Percentiles rank a stretch among this genome's conserved stretches.
These are phyloP conservation scores for Galemys pyrenaicus DNA, from an alignment of 2,113 vertebrate genomes.

Conservation along the genomic window DNA sequence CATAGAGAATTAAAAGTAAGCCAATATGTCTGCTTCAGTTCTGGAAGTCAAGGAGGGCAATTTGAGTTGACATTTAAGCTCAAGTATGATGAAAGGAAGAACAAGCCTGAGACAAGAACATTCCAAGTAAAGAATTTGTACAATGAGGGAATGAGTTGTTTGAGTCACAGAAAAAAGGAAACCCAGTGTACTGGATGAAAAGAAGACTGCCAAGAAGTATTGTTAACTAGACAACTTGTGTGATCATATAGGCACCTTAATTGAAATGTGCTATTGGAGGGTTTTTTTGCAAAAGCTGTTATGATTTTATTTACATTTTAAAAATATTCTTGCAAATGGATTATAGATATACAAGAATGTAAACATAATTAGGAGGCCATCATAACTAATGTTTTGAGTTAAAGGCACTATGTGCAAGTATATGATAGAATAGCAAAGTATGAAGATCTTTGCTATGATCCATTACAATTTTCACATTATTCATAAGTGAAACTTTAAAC, in stretches of 20 bases:
- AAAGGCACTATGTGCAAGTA: not conserved
- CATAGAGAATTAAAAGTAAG: not conserved
- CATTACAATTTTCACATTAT: not conserved
- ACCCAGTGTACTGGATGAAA: not conserved
- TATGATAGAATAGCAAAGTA: not conserved
- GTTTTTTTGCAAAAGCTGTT: not conserved
- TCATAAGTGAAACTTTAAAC: not conserved
- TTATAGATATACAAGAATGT: not conserved
- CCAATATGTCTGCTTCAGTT: not conserved
- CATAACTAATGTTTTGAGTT: not conserved
- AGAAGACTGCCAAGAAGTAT: not conserved
- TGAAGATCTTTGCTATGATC: not conserved
- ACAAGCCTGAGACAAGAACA: not conserved
- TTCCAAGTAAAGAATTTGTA: not conserved
- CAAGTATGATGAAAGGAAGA: not conserved
- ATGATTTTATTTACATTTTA: too few relatives aligned
- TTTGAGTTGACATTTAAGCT: not conserved
- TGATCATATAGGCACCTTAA: not conserved
- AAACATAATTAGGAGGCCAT: not conserved
- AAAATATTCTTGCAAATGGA: not conserved
- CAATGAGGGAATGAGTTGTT: not conserved
- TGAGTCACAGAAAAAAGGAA: not conserved
- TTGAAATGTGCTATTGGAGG: not conserved
- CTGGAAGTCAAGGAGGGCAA: not conserved
- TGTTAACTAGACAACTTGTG: not conserved